Evolutionary conservation across 1,140 invertebrate genomes (phyloP).

Genomic region (Protaetia brevitarsis): DNA sequence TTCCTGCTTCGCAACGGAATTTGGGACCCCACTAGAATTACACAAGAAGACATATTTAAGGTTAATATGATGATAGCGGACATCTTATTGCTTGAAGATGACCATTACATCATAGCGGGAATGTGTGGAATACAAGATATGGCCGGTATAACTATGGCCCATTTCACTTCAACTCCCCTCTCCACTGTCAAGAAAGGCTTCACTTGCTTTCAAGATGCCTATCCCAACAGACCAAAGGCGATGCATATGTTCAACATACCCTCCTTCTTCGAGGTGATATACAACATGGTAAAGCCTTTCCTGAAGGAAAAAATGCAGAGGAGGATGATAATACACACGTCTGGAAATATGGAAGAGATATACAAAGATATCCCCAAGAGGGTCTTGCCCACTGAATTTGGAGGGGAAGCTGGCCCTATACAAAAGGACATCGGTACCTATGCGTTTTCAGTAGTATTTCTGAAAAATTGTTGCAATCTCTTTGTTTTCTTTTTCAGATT

Average conservation of each 20-base stretch:
- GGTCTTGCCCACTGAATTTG: slow-evolving; percentile 11
- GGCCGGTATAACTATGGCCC: too few relatives aligned
- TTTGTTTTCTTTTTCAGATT: too few relatives aligned
- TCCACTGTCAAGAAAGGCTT: background rate
- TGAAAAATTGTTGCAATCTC: too few relatives aligned
- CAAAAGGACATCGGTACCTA: background rate
- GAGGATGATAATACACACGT: background rate
- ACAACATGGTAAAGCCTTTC: slow-evolving; percentile 20
- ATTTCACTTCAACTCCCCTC: too few relatives aligned
- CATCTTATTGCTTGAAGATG: too few relatives aligned
- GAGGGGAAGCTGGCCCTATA: background rate
- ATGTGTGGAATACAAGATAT: background rate
- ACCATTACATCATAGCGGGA: background rate
- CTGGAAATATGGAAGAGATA: background rate
- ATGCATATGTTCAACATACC: slow-evolving; percentile 56
- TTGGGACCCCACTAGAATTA: too few relatives aligned
- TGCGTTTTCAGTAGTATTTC: too few relatives aligned
- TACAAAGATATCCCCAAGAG: background rate
- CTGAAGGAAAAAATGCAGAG: slow-evolving; percentile 22
- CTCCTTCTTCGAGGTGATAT: slow-evolving; percentile 21
- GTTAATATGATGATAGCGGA: too few relatives aligned
- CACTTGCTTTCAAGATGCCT: slow-evolving; percentile 49
- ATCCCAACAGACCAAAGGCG: slow-evolving; percentile 54
- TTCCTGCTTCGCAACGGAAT: background rate
- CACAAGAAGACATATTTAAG: too few relatives aligned